These are phyloP conservation scores for Drosophila histrio DNA, from an alignment of 2,888 invertebrate species.

Conservation along the genomic window DNA sequence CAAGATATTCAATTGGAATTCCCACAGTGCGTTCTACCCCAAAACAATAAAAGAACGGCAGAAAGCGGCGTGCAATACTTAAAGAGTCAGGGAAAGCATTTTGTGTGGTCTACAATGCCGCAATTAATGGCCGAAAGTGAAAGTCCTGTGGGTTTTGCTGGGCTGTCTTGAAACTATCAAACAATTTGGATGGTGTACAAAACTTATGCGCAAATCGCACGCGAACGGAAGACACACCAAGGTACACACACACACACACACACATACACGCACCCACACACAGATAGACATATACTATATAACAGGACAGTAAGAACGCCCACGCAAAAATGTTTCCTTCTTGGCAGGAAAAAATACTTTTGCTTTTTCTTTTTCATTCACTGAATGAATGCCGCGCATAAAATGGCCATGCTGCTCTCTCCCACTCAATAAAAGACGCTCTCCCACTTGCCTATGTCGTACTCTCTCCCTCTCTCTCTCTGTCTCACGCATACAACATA, in stretches of 20 bases:
- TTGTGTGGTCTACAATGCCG: conserved; percentile 23
- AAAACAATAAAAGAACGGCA: conserved; percentile 17
- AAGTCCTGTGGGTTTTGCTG: conserved; percentile 50
- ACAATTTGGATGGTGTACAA: conserved; percentile 39
- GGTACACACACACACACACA: conserved; percentile 9
- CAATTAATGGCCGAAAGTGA: conserved; percentile 58
- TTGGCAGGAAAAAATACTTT: conserved; percentile 53
- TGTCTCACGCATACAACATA: conserved; percentile 17
- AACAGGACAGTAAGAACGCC: conserved; percentile 16
- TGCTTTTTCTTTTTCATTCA: conserved; percentile 47
- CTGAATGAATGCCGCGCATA: conserved; percentile 66
- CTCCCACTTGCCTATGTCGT: conserved; percentile 9
- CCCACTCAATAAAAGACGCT: conserved; percentile 16
- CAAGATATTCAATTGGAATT: conserved; percentile 35
- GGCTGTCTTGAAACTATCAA: conserved; percentile 41
- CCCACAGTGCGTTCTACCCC: conserved; percentile 24
- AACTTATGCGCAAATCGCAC: conserved; percentile 67
- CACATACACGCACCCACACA: conserved; percentile 5
- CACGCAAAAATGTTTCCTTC: conserved; percentile 57
- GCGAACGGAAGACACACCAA: conserved; percentile 49
- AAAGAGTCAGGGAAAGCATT: neutral
- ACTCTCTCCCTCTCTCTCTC: conserved; percentile 13
- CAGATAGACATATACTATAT: neutral
- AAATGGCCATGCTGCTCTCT: conserved; percentile 48
- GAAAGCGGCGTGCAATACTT: conserved; percentile 3